Evolutionary conservation across 2,797 vertebrate species (phyloP).

Genomic region (Urosaurus nigricauda): DNA sequence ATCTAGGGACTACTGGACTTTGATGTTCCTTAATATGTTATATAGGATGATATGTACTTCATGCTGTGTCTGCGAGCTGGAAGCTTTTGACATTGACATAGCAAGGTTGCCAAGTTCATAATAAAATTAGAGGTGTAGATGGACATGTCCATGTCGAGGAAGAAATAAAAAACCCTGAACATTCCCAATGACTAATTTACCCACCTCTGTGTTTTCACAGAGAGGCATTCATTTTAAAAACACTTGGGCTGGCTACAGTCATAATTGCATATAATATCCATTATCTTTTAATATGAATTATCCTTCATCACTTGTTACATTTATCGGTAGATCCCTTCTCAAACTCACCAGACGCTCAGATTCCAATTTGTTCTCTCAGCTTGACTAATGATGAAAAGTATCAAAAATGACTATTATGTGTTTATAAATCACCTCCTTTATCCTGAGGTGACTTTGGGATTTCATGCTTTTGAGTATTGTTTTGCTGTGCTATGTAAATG

Average conservation of each 20-base stretch:
- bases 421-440: slow-evolving; percentile 73
- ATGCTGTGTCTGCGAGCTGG: neutral
- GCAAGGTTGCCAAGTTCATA: neutral
- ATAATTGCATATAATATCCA: slow-evolving; percentile 59
- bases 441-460: slow-evolving; percentile 65
- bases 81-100: slow-evolving; percentile 53
- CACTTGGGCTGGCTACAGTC: slow-evolving; percentile 58
- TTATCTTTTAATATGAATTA: slow-evolving; percentile 72
- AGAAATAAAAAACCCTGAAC: slow-evolving; percentile 48
- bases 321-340: slow-evolving; percentile 69
- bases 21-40: slow-evolving; percentile 51
- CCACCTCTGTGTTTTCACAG: slow-evolving; percentile 53
- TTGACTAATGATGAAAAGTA: slow-evolving; percentile 77
- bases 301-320: slow-evolving; percentile 71
- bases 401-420: slow-evolving; percentile 71
- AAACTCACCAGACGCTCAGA: slow-evolving; percentile 67
- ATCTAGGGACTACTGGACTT: slow-evolving; percentile 60
- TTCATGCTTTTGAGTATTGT: slow-evolving; percentile 62
- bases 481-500: slow-evolving; percentile 66
- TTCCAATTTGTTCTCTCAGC: slow-evolving; percentile 77
- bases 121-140: slow-evolving; percentile 16
- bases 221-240: slow-evolving; percentile 70
- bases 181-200: slow-evolving; percentile 69
- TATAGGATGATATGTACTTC: slow-evolving; percentile 52
- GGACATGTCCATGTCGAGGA: slow-evolving; percentile 43